Conservation (phyloP, 1,140 invertebrate species). For the Mercenaria mercenaria region DNA sequence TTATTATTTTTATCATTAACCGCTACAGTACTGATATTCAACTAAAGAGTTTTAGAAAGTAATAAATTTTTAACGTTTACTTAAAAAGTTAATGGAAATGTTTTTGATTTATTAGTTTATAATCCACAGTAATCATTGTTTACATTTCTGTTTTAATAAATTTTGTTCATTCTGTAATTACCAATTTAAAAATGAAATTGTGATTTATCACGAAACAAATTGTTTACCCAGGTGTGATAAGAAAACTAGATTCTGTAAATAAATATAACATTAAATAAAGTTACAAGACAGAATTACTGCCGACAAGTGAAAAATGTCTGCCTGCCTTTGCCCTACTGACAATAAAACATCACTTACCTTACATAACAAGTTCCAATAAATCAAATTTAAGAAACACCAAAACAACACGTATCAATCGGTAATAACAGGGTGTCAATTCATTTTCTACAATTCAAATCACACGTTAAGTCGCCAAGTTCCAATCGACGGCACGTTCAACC, state of each 20-base stretch:
- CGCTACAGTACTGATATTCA: too few species aligned
- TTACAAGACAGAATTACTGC: background rate
- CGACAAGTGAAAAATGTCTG: background rate
- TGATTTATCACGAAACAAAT: background rate
- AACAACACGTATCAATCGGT: slow-evolving; percentile 55
- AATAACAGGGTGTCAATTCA: slow-evolving; percentile 51
- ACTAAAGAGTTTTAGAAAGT: too few species aligned
- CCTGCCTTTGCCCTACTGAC: background rate
- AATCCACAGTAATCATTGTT: background rate
- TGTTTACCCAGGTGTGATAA: slow-evolving; percentile 36
- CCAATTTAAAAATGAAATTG: background rate
- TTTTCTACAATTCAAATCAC: slow-evolving; percentile 52
- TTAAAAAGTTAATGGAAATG: background rate
- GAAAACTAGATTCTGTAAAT: background rate
- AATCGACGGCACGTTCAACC: slow-evolving; percentile 53
- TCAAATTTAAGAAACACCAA: slow-evolving; percentile 47
- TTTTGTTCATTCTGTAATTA: background rate
- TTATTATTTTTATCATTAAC: too few species aligned
- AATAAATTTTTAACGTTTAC: too few species aligned
- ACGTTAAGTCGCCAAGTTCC: slow-evolving; percentile 45
- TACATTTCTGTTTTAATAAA: slow-evolving; percentile 14
- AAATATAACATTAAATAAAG: background rate
- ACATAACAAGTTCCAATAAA: slow-evolving; percentile 56
- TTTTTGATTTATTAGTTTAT: background rate
- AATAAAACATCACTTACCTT: slow-evolving; percentile 44